Evolutionary conservation across 2,888 invertebrate genomes (phyloP).

Genomic region (Drepanosiphum platanoidis): DNA sequence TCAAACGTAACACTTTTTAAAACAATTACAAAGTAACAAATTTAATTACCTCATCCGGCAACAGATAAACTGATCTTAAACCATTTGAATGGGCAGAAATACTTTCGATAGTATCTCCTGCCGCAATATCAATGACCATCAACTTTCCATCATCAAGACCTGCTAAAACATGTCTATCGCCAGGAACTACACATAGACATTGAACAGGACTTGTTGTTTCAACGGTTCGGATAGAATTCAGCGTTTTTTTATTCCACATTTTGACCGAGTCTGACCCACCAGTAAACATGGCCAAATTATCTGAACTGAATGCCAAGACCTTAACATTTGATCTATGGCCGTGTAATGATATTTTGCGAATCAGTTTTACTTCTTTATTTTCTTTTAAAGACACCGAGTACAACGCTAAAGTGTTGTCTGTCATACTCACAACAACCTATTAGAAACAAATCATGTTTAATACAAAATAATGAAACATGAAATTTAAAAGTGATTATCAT

Average conservation of each 20-base stretch:
- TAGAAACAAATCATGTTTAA: not conserved
- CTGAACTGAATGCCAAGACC: slow-evolving; percentile 88
- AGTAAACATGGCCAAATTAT: slow-evolving; percentile 86
- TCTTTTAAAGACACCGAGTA: slow-evolving; percentile 72
- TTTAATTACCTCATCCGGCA: slow-evolving; percentile 80
- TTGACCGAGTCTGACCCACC: slow-evolving; percentile 89
- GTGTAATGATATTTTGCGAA: slow-evolving; percentile 76
- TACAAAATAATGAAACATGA: not conserved
- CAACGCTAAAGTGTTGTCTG: slow-evolving; percentile 81
- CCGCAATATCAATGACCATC: slow-evolving; percentile 84
- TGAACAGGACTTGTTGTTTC: slow-evolving; percentile 75
- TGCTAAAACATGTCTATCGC: slow-evolving; percentile 88
- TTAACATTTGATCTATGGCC: slow-evolving; percentile 93
- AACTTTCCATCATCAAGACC: slow-evolving; percentile 87
- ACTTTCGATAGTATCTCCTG: slow-evolving; percentile 82
- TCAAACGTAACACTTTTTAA: too few species aligned
- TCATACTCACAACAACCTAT: slow-evolving; percentile 73
- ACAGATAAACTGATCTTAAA: slow-evolving; percentile 80
- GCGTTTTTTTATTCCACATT: slow-evolving; percentile 83
- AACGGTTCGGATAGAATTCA: slow-evolving; percentile 79
- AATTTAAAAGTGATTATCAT: slow-evolving; percentile 64
- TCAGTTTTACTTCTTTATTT: slow-evolving; percentile 70
- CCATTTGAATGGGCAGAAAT: slow-evolving; percentile 85
- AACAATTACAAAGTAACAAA: too few species aligned
- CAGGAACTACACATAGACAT: slow-evolving; percentile 83